Conservation (phyloP, 1,140 invertebrate genomes). For the Trichonephila clavipes region DNA sequence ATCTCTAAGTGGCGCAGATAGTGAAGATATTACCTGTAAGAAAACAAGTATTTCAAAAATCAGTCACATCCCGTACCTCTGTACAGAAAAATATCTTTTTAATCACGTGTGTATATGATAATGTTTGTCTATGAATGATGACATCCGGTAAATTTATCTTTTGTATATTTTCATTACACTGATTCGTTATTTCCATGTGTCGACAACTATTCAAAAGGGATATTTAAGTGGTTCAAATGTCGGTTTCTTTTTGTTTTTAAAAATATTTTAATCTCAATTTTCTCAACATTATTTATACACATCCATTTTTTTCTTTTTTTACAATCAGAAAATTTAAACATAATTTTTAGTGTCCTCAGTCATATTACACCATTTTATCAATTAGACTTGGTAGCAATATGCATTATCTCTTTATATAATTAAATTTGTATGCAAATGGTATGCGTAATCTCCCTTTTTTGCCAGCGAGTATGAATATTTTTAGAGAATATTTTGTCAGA, state of each 20-base stretch:
- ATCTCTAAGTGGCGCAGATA: slow-evolving; percentile 16
- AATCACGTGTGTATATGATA: slow-evolving; percentile 11
- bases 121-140: background rate
- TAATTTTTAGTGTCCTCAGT: too few species aligned
- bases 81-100: background rate
- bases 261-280: background rate
- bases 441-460: too few species aligned
- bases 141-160: background rate
- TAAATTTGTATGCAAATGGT: too few species aligned
- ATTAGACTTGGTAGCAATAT: too few species aligned
- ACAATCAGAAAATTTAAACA: too few species aligned
- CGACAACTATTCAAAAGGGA: background rate
- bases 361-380: too few species aligned
- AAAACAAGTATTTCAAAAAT: background rate
- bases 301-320: too few species aligned
- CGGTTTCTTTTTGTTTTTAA: background rate
- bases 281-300: too few species aligned
- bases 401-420: too few species aligned
- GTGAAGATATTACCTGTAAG: background rate
- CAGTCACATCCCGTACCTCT: background rate
- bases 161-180: background rate
- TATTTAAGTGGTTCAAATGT: background rate
- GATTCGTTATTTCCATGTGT: background rate
- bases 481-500: too few species aligned
- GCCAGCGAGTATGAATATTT: too few species aligned